Evolutionary conservation across 1,140 invertebrate species (phyloP).

Genomic region (Rhopalosiphum padi): DNA sequence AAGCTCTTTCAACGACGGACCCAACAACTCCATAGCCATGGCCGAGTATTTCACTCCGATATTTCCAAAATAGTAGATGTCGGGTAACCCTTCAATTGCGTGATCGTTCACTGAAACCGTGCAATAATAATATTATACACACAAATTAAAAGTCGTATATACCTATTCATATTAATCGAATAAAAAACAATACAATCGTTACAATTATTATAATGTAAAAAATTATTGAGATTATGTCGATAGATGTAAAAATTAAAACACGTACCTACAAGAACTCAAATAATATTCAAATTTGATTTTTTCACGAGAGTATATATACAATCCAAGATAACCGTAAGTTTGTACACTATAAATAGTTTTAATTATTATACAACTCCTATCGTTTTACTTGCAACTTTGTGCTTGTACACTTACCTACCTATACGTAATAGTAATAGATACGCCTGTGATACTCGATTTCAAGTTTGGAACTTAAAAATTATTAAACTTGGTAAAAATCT

Average conservation of each 20-base stretch:
- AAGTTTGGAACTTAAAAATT: background rate
- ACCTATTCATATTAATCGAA: too few relatives aligned
- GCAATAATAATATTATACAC: background rate
- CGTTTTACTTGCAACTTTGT: background rate
- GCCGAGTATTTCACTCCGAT: background rate
- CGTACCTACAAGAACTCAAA: background rate
- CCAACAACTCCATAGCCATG: slow-evolving; percentile 71
- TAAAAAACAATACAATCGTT: too few relatives aligned
- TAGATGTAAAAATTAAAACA: background rate
- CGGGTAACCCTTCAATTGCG: background rate
- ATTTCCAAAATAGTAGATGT: slow-evolving; percentile 11
- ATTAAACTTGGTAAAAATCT: background rate
- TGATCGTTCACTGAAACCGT: background rate
- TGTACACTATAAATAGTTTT: background rate
- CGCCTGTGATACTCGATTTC: background rate
- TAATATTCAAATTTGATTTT: background rate
- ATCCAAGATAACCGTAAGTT: background rate
- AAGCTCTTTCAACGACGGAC: slow-evolving; percentile 74
- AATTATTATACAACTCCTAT: background rate
- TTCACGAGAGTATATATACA: background rate
- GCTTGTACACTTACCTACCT: background rate
- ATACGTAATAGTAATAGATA: background rate
- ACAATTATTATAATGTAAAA: background rate
- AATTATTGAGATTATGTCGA: background rate
- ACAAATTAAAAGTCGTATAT: background rate